Percentiles rank a stretch among this genome's conserved stretches.
phyloP scores from a whole-genome alignment of 2,113 vertebrate genomes.

The Epinephelus cyanopodus region DNA sequence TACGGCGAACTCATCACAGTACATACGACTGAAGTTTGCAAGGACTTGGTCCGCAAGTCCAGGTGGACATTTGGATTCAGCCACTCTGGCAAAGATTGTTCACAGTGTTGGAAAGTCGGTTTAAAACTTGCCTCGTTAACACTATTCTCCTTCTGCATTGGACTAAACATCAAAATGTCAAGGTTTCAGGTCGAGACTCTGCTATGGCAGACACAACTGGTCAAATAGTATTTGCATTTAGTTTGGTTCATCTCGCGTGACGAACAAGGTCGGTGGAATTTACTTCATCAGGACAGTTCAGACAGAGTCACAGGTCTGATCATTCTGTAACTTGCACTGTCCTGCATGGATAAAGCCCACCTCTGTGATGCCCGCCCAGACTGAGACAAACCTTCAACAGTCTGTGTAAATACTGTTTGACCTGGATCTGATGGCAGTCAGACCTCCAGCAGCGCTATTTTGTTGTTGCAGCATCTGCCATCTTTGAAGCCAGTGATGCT shows the following conservation, averaged over 20 bases:
- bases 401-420: conserved; percentile 33
- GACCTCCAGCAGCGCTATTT: conserved; percentile 18
- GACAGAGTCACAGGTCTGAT: background rate
- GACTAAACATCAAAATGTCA: conserved; percentile 34
- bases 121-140: background rate
- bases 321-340: background rate
- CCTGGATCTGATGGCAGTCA: conserved; percentile 34
- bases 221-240: conserved; percentile 41
- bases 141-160: background rate
- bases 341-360: background rate
- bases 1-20: no score
- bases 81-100: background rate
- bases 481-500: conserved; percentile 7
- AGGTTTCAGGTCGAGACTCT: conserved; percentile 28
- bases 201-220: conserved; percentile 28
- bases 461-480: conserved; percentile 1
- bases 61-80: no score
- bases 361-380: background rate
- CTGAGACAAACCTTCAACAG: background rate
- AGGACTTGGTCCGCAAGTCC: no score
- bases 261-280: background rate
- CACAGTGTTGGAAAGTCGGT: background rate
- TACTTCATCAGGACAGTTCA: conserved; percentile 22
- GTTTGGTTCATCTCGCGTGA: conserved; percentile 14
- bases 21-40: no score